phyloP scores from a whole-genome alignment of 2,113 vertebrate species.

The Bos javanicus region DNA sequence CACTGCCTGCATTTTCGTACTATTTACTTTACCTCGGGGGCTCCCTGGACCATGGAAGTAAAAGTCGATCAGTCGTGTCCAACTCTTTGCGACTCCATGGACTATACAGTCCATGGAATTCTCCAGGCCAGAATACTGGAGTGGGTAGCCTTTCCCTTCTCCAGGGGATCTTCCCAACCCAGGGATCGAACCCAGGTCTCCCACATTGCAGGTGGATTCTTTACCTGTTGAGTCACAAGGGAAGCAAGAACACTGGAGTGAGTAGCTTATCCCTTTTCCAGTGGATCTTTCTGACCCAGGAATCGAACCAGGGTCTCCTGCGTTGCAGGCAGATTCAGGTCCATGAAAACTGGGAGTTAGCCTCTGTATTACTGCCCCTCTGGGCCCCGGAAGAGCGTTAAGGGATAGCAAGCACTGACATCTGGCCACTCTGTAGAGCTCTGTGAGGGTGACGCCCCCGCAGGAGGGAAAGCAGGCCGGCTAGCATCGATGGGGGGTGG shows the following conservation, averaged over 20 bases:
- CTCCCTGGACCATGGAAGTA: not conserved
- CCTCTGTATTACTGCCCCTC: not conserved
- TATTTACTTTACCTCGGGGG: not conserved
- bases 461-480: not conserved
- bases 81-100: not conserved
- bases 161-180: not conserved
- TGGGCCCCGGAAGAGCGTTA: not conserved
- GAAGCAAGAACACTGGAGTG: not conserved
- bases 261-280: not conserved
- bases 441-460: rapidly evolving
- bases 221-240: not conserved
- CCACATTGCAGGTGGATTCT: not conserved
- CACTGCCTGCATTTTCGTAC: rapidly evolving
- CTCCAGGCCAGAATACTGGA: not conserved
- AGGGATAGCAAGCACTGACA: rapidly evolving
- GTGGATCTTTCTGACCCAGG: not conserved
- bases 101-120: not conserved
- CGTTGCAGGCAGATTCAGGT: not conserved
- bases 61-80: not conserved
- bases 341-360: not conserved
- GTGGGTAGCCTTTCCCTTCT: not conserved
- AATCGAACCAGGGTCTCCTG: not conserved
- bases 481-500: not conserved
- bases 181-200: not conserved
- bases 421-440: too few relatives aligned